phyloP scores from a whole-genome alignment of 2,797 vertebrate genomes.

The Alosa sapidissima region DNA sequence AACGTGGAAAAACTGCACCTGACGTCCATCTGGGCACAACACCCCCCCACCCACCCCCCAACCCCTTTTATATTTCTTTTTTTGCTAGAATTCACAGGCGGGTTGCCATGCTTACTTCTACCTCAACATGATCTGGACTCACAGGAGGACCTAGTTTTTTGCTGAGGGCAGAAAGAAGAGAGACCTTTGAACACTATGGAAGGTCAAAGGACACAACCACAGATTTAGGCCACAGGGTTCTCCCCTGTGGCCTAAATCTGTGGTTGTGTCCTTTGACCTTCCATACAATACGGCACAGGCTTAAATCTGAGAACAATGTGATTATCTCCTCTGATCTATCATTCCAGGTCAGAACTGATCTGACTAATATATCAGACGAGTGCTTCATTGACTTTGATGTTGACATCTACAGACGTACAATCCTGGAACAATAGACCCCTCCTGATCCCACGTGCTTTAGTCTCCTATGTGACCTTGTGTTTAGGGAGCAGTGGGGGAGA shows the following conservation, averaged over 20 bases:
- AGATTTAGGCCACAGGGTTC: background rate
- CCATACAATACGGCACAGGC: background rate
- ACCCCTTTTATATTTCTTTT: background rate
- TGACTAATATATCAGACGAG: background rate
- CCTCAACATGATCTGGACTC: background rate
- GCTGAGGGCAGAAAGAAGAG: background rate
- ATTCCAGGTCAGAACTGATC: constrained; percentile 13
- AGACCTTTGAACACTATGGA: background rate
- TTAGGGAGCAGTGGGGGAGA: background rate
- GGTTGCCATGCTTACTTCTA: background rate
- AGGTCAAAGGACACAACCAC: background rate
- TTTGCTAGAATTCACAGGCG: background rate
- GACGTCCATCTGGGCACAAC: constrained; percentile 53
- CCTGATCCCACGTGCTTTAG: background rate
- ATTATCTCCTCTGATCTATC: constrained; percentile 1
- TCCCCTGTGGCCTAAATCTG: no score
- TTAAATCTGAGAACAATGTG: constrained; percentile 20
- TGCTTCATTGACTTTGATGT: background rate
- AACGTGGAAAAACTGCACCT: constrained; percentile 43
- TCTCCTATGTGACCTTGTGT: background rate
- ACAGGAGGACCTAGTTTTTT: background rate
- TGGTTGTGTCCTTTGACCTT: no score
- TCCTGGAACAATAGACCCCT: background rate
- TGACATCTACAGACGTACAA: background rate
- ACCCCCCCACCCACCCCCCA: no score